Percentiles rank a stretch among this genome's conserved stretches.
Evolutionary conservation across 1,140 invertebrate genomes (phyloP).

Genomic region (Ips nitidus): DNA sequence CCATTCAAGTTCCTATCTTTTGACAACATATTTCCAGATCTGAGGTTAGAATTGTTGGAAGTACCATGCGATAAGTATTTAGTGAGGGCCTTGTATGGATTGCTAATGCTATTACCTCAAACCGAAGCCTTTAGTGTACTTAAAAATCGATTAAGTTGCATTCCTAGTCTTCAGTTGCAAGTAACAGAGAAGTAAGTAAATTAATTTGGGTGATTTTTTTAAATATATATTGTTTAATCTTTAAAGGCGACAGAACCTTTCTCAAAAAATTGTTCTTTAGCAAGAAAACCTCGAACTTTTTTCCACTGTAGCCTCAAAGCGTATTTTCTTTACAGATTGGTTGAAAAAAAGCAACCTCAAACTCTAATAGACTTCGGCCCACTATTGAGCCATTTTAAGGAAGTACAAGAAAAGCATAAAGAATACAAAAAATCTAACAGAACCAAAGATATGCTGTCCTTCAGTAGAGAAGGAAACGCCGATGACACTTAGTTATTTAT

Average conservation of each 20-base stretch:
- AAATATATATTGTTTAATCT: not conserved
- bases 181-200: constrained; percentile 51
- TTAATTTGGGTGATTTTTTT: not conserved
- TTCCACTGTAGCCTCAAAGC: too few relatives aligned
- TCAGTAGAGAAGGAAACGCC: constrained; percentile 16
- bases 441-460: constrained; percentile 36
- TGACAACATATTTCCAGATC: constrained; percentile 62
- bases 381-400: constrained; percentile 64
- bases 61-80: constrained; percentile 76
- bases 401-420: constrained; percentile 65
- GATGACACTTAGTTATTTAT: not conserved
- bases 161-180: constrained; percentile 66
- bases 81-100: constrained; percentile 88
- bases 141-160: constrained; percentile 83
- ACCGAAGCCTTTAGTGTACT: constrained; percentile 93
- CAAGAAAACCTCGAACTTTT: too few relatives aligned
- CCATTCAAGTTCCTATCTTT: not conserved
- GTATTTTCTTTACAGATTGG: too few relatives aligned
- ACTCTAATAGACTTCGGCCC: constrained; percentile 62
- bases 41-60: constrained; percentile 89
- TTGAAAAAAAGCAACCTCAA: too few relatives aligned
- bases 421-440: constrained; percentile 56
- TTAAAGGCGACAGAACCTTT: not conserved
- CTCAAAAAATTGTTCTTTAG: too few relatives aligned
- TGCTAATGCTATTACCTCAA: constrained; percentile 97